phyloP scores from a whole-genome alignment of 2,113 vertebrate genomes.

The Gila orcuttii region DNA sequence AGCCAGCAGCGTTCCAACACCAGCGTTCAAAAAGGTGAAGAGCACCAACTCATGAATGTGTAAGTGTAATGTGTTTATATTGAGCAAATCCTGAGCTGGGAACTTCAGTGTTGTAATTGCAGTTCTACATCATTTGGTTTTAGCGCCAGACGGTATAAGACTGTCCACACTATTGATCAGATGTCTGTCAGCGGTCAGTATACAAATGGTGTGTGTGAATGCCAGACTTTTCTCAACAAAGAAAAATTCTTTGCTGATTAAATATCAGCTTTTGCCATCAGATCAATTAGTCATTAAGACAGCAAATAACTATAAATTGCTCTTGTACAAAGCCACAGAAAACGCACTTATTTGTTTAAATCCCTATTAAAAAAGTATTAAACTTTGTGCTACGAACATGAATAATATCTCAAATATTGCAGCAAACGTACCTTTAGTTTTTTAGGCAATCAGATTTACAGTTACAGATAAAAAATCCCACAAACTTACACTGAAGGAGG shows the following conservation, averaged over 20 bases:
- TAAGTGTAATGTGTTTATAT: slow-evolving; percentile 1
- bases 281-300: slow-evolving; percentile 4
- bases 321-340: not conserved
- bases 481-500: too few species aligned
- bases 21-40: not conserved
- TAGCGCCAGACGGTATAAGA: not conserved
- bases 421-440: not conserved
- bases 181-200: not conserved
- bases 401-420: not conserved
- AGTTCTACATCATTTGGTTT: slow-evolving; percentile 13
- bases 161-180: not conserved
- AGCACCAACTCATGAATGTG: slow-evolving; percentile 38
- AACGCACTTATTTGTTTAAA: not conserved
- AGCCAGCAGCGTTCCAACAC: slow-evolving; percentile 46
- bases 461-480: not conserved
- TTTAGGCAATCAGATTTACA: not conserved
- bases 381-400: not conserved
- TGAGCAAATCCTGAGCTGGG: not conserved
- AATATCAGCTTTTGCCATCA: slow-evolving; percentile 19
- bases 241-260: slow-evolving; percentile 15
- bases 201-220: not conserved
- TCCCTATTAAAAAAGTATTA: not conserved
- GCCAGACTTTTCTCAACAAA: not conserved
- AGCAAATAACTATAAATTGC: slow-evolving; percentile 2
- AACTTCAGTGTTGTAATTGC: not conserved